Evolutionary conservation across 1,140 invertebrate species (phyloP).

Genomic region (Xylocopa sonorina): DNA sequence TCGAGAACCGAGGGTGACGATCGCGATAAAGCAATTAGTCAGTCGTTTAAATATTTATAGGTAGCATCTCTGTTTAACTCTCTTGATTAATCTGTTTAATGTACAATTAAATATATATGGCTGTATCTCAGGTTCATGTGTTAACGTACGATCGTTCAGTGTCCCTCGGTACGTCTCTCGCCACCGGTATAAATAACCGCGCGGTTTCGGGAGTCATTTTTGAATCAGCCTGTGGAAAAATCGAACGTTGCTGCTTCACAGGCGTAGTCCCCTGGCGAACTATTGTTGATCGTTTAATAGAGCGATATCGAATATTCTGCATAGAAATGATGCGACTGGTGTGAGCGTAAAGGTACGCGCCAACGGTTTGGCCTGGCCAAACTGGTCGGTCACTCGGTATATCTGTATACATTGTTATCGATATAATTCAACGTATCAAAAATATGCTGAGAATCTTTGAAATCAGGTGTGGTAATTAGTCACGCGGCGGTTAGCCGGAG

Average conservation of each 20-base stretch:
- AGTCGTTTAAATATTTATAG: conserved; percentile 3
- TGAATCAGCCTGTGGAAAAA: conserved; percentile 2
- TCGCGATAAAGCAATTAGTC: background rate
- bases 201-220: background rate
- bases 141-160: conserved; percentile 2
- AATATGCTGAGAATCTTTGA: conserved; percentile 50
- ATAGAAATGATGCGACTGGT: conserved; percentile 14
- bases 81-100: background rate
- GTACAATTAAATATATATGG: conserved; percentile 27
- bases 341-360: conserved; percentile 6
- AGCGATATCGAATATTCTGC: background rate
- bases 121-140: conserved; percentile 14
- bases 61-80: conserved; percentile 6
- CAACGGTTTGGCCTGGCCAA: background rate
- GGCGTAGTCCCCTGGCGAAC: background rate
- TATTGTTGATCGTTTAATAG: conserved; percentile 11
- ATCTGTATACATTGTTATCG: conserved; percentile 13
- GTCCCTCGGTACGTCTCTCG: background rate
- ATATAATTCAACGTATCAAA: conserved; percentile 52
- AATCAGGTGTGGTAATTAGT: conserved; percentile 45
- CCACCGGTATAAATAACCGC: background rate
- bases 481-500: conserved; percentile 5
- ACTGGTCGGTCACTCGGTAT: background rate
- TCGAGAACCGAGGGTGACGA: background rate
- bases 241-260: background rate